These are phyloP conservation scores for Orbicella faveolata DNA, from an alignment of 64 coral and sea anemone species.

Conservation along the genomic window DNA sequence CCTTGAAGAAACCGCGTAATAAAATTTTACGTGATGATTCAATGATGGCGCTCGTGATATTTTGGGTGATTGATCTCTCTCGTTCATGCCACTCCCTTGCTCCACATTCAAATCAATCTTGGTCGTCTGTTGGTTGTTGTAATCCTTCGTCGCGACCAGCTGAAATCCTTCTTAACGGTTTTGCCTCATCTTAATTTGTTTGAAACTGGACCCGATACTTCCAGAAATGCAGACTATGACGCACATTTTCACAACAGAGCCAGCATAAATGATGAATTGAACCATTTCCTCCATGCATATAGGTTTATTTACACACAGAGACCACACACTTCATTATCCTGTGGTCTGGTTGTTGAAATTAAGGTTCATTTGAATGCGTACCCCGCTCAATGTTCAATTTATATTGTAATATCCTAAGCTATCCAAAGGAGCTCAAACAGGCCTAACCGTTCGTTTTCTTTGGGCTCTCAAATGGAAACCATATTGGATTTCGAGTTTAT, in stretches of 20 bases:
- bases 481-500: background rate
- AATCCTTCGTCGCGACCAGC: slow-evolving; percentile 44
- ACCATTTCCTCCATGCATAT: background rate
- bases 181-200: slow-evolving; percentile 24
- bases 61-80: background rate
- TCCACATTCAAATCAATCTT: slow-evolving; percentile 48
- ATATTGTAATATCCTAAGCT: background rate
- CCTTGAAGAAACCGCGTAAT: background rate
- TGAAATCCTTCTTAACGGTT: slow-evolving; percentile 34
- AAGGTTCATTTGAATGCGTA: background rate
- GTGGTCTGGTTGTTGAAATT: background rate
- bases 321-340: slow-evolving; percentile 3
- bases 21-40: background rate
- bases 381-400: background rate
- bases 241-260: slow-evolving; percentile 8
- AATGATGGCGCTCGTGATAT: background rate
- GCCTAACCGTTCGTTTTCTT: background rate
- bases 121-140: slow-evolving; percentile 41
- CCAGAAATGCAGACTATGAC: slow-evolving; percentile 40
- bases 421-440: background rate
- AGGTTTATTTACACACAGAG: background rate
- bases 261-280: background rate
- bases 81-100: slow-evolving; percentile 22
- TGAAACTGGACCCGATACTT: slow-evolving; percentile 17
- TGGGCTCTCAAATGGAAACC: background rate